A percentile compares a stretch with the other conserved stretches of the same genome.
phyloP scores from a whole-genome alignment of 2,797 vertebrate species.

The Gila robusta region DNA sequence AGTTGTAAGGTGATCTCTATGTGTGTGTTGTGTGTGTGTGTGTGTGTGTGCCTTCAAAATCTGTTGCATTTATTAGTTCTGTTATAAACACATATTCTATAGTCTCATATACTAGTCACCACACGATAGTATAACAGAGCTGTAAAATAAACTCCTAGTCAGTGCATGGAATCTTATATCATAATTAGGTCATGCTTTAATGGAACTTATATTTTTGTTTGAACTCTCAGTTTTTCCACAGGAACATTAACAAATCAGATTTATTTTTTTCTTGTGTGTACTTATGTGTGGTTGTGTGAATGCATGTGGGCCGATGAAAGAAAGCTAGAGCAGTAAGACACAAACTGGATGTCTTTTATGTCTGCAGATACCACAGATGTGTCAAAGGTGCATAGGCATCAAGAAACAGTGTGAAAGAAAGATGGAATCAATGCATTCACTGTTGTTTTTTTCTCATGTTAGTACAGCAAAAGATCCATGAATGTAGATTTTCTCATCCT shows the following conservation, averaged over 20 bases:
- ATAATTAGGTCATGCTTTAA: background rate
- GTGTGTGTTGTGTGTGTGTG: background rate
- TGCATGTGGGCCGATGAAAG: constrained; percentile 51
- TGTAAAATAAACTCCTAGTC: background rate
- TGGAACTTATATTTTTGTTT: background rate
- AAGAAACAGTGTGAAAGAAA: background rate
- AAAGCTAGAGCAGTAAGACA: constrained; percentile 42
- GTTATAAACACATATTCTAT: background rate
- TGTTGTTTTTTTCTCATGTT: background rate
- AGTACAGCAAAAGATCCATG: background rate
- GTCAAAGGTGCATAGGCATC: background rate
- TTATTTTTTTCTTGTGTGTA: constrained; percentile 19
- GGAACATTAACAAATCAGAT: constrained; percentile 13
- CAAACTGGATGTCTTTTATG: constrained; percentile 25
- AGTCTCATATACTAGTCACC: background rate
- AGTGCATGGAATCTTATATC: background rate
- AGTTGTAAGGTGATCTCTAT: constrained; percentile 46
- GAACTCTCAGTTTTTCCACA: constrained; percentile 28
- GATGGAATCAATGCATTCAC: background rate
- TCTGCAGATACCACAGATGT: constrained; percentile 20
- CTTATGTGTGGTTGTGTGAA: constrained; percentile 38
- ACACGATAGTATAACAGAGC: background rate
- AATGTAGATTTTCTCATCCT: background rate
- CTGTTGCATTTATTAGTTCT: background rate
- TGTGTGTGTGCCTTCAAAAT: background rate